Evolutionary conservation across 2,113 vertebrate species (phyloP), one percentile per base, ranked within the genome.

Genomic region (Cygnus atratus): DNA sequence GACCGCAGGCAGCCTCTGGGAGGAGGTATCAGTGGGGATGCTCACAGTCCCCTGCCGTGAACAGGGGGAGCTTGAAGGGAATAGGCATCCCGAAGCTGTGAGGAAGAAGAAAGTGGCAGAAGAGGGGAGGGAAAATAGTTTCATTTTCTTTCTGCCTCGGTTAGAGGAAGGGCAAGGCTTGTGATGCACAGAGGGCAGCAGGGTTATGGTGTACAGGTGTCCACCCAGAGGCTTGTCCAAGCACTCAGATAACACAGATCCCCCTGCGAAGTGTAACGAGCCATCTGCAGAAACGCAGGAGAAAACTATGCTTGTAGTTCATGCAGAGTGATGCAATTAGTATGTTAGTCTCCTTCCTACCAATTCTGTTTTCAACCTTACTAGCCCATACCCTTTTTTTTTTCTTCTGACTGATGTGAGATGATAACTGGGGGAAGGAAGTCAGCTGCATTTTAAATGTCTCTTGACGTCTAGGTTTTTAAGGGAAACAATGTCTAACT

Each of bases 61-160:
- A 20, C 46, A 48, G 22, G 50, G 33, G 22, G 19, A 43, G n/a
- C 8, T 48, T 31, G 19, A 44, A 61, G 31, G n/a, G 22, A 74
- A 24, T 29, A 0, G 0, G 14, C 2, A 1, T 66, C 70, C 43
- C 48, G 37, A 29, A 73, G 54, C 48, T 59, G 18, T 16, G 48
- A 70, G 37, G 37, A 55, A 33, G 50, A 33, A 63, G 28, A 44
- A 77, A n/a, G 58, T 58, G 43, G 52, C 21, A 28, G 54, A 59
- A 54, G 31, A 48, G n/a, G 63, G 52, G 52, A 71, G 28, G 35
- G 31, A n/a, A 18, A 43, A 33, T 10, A 35, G 9, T 24, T 6
- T 46, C 35, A 20, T 20, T 4, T 35, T 43, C 4, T 68, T 75
- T 71, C 33, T 78, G 50, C 13, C 19, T 57, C 16, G 13, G 18